Base-by-base conservation (phyloP, 2,797 vertebrate genomes). In the Holocentrus rufus region DNA sequence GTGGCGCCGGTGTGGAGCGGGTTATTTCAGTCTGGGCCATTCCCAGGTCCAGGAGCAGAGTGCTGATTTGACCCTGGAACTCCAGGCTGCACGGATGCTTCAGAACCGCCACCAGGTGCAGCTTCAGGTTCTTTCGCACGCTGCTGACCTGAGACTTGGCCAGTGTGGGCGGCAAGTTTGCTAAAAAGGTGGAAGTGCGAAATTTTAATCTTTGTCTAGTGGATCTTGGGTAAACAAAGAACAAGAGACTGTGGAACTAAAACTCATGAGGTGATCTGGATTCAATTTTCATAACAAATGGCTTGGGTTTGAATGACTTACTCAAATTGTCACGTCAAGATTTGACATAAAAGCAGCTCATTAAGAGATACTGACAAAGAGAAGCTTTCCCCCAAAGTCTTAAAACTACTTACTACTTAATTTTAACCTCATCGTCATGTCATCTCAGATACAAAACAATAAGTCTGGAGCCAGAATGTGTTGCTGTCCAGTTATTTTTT, bases 91-190 rank as follows among this genome's bases (percentile, higher is more conserved):
- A 94, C 0, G 95, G 95, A 69, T 98, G 97, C 30, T 96, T 95
- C 31, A 99, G 94, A n/a, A 99, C 95, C 0, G 94, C 94, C 76
- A 99, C 88, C 68, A 98, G 83, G 72, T 98, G 97, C 30, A 98
- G 87, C 90, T 98, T 99, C 49, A 98, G 95, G 75, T 98, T 98
- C 93, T 98, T 98, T 0, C 97, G 85, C 7, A 98, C 97, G 0
- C 97, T 98, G 94, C 97, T 98, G 73, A 98, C 97, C 93, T 99
- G 97, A 5, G 97, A 98, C 80, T 98, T 98, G 81, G 96, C 97
- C 91, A 98, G 74, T 0, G 97, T 98, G 0, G 97, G 97, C 0
- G 97, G 97, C 17, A 98, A 88, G 87, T 98, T 98, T 36, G 97
- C 97, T 98, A 77, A 0, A 49, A 30, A 23, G 27, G 22, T 17